These are phyloP conservation scores for Ailuropoda melanoleuca DNA, from an alignment of 2,113 vertebrate genomes.

Conservation along the genomic window DNA sequence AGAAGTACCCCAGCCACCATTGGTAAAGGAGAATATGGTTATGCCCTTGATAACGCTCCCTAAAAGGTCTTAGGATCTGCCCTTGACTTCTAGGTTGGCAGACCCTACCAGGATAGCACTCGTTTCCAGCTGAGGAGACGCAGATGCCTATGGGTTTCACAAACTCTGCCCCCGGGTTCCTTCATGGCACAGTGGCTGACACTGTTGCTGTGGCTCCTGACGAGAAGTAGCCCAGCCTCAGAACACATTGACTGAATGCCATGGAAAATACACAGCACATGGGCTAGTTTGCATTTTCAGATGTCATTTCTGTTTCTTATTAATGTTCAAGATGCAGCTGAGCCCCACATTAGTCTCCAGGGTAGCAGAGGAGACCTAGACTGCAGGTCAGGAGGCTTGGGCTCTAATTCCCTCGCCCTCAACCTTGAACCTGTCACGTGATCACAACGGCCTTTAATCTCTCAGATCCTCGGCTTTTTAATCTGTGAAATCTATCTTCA, in stretches of 20 bases:
- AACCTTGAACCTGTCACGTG: background rate
- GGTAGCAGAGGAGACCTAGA: constrained; percentile 9
- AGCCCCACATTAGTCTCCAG: background rate
- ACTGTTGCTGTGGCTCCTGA: background rate
- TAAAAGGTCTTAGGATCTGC: background rate
- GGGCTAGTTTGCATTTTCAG: constrained; percentile 20
- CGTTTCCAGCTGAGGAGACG: background rate
- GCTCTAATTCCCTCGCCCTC: background rate
- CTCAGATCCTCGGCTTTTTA: background rate
- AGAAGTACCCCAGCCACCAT: background rate
- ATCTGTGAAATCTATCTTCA: constrained; percentile 23
- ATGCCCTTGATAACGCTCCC: background rate
- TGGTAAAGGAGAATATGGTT: background rate
- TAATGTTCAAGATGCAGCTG: background rate
- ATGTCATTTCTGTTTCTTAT: constrained; percentile 49
- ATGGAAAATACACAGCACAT: background rate
- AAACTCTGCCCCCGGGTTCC: background rate
- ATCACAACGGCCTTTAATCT: background rate
- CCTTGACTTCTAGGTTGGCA: background rate
- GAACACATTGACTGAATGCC: constrained; percentile 2
- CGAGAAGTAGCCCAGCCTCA: background rate
- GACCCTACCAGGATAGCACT: background rate
- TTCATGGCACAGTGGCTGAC: background rate
- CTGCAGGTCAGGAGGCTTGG: background rate
- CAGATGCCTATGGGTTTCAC: background rate